These are phyloP conservation scores for Stenodera caucasica DNA, from an alignment of 2,888 invertebrate species.

Conservation along the genomic window DNA sequence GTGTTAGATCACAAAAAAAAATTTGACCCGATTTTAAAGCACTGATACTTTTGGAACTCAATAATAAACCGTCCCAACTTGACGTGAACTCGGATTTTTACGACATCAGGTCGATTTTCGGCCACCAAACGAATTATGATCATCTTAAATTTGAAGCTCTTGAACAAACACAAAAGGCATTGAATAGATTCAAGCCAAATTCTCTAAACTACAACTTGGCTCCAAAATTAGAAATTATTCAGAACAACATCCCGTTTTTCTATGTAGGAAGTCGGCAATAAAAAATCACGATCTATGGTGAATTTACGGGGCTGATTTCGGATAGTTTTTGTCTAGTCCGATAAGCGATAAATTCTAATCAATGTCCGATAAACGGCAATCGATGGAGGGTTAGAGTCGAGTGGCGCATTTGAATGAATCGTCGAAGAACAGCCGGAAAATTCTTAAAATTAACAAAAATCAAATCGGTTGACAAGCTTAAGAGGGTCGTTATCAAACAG, in stretches of 20 bases:
- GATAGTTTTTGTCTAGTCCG: slow-evolving; percentile 38
- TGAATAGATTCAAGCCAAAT: slow-evolving; percentile 14
- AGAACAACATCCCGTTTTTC: too few relatives aligned
- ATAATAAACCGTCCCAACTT: too few relatives aligned
- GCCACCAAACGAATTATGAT: slow-evolving; percentile 2
- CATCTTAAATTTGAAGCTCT: slow-evolving; percentile 16
- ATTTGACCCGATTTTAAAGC: too few relatives aligned
- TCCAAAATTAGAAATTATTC: too few relatives aligned
- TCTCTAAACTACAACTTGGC: too few relatives aligned
- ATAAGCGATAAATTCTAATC: slow-evolving; percentile 50
- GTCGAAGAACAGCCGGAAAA: too few relatives aligned
- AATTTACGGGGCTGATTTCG: slow-evolving; percentile 24
- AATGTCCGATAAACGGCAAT: slow-evolving; percentile 47
- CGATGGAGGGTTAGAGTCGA: slow-evolving; percentile 42
- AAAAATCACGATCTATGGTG: slow-evolving; percentile 19
- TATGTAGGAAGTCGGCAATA: too few relatives aligned
- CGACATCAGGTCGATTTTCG: slow-evolving; percentile 17
- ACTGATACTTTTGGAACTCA: too few relatives aligned
- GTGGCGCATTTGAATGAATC: slow-evolving; percentile 37
- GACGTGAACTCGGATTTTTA: slow-evolving; percentile 25
- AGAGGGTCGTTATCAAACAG: slow-evolving; percentile 9
- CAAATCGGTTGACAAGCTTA: slow-evolving; percentile 3
- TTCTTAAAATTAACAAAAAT: too few relatives aligned
- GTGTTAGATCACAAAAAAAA: too few relatives aligned
- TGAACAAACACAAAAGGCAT: slow-evolving; percentile 17